Conservation (phyloP, 2,113 vertebrate species). For the Corythaixoides concolor region DNA sequence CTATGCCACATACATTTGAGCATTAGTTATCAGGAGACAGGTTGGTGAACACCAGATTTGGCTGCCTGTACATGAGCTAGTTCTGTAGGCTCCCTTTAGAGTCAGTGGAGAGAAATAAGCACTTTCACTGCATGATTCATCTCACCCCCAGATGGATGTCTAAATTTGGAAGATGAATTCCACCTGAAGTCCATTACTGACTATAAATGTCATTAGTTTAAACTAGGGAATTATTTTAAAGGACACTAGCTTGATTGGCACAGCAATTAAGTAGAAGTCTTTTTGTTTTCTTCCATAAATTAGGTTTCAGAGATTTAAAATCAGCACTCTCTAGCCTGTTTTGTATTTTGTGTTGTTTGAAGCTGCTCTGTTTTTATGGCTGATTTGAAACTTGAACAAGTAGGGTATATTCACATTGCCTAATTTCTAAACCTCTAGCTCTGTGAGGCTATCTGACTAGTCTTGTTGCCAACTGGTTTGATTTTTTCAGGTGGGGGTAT, state of each 20-base stretch:
- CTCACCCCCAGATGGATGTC: conserved; percentile 47
- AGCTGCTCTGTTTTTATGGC: background rate
- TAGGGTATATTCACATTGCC: background rate
- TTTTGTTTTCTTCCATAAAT: background rate
- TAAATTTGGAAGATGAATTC: conserved; percentile 60
- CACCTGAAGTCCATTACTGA: conserved; percentile 49
- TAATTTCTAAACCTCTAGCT: background rate
- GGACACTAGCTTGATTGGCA: background rate
- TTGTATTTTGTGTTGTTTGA: background rate
- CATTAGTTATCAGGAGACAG: background rate
- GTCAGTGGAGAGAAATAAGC: conserved; percentile 43
- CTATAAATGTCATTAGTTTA: conserved; percentile 43
- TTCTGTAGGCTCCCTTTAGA: conserved; percentile 24
- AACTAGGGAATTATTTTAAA: conserved; percentile 5
- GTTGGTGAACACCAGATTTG: background rate
- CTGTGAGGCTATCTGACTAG: background rate
- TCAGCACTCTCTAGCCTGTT: background rate
- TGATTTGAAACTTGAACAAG: background rate
- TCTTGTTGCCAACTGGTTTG: background rate
- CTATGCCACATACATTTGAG: background rate
- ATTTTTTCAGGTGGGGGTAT: background rate
- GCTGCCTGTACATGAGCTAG: background rate
- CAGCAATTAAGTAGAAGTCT: background rate
- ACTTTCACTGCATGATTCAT: conserved; percentile 51
- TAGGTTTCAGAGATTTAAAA: background rate